Evolutionary conservation across 2,113 vertebrate genomes (phyloP), one percentile per base, ranked within the genome.

Genomic region (Zonotrichia leucophrys): DNA sequence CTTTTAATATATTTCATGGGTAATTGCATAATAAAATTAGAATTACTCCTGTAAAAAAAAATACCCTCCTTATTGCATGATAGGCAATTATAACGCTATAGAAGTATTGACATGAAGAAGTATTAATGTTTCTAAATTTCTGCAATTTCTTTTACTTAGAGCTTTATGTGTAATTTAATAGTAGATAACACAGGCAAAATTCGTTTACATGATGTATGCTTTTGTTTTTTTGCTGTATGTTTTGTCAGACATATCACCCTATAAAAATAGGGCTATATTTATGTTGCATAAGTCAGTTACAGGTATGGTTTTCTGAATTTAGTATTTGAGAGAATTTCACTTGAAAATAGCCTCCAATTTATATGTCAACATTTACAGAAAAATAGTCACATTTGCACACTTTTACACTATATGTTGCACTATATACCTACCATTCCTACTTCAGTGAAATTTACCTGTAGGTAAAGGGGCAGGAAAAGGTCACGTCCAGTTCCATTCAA

Each of bases 1-100:
- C 75, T 97, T 97, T 97, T 96, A 97, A 95, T 97, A 92, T 66
- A 95, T 90, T 96, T 97, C 87, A 95, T 94, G 94, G 90, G 60
- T 94, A 97, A 95, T 97, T 97, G 90, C 66, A 84, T 95, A 96
- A 97, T 96, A 96, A 97, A 97, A 89, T 87, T 68, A 76, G 89
- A 87, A 96, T 97, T 96, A 81, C 66, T 95, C 47, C 72, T 96
- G 94, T 95, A 96, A 95, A 90, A 96, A 41, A 55, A 84, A 64
- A 33, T 83, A 87, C 94, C 28, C 62, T 92, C 74, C 83, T 93
- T 92, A 94, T 97, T 60, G 24, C 72, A 88, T 94, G 74, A 95
- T 90, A 97, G 91, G 84, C 82, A 97, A 87, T 96, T 95, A 83
- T 63, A 94, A 94, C 96, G 82, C 69, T 96, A 76, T 67, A 84